Evolutionary conservation across 2,797 vertebrate species (phyloP).

Genomic region (Chaunax sp.): DNA sequence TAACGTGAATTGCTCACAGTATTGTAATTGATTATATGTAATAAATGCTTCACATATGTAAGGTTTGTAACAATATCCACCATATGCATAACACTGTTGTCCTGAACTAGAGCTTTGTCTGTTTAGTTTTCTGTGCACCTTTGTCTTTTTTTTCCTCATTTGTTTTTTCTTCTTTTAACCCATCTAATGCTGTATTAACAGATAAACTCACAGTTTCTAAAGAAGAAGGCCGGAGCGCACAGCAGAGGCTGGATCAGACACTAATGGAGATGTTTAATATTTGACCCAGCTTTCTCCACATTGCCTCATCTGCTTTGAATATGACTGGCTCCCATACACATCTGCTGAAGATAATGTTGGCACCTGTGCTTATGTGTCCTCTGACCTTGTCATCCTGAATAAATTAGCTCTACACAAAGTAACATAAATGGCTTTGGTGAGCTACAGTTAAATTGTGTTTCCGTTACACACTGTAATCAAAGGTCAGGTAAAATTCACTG

Average conservation of each 20-base stretch:
- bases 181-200: constrained; percentile 84
- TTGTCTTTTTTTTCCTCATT: too few species aligned
- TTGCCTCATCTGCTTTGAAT: constrained; percentile 48
- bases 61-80: constrained; percentile 32
- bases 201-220: constrained; percentile 95
- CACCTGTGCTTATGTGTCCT: constrained; percentile 23
- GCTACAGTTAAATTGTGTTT: constrained; percentile 35
- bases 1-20: not conserved
- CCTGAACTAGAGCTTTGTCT: constrained; percentile 30
- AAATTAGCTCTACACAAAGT: constrained; percentile 33
- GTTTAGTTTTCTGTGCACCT: constrained; percentile 27
- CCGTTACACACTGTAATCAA: constrained; percentile 39
- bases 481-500: constrained; percentile 39
- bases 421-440: constrained; percentile 38
- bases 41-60: not conserved
- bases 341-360: constrained; percentile 36
- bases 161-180: constrained; percentile 43
- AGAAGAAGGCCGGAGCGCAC: constrained; percentile 94
- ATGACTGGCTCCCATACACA: constrained; percentile 42
- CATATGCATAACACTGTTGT: constrained; percentile 26
- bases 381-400: constrained; percentile 31
- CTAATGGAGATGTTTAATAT: constrained; percentile 97
- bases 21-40: not conserved
- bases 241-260: constrained; percentile 97
- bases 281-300: constrained; percentile 81